A percentile compares a stretch with the other conserved stretches of the same genome.
These are phyloP conservation scores for Tiphia femorata DNA, from an alignment of 2,888 invertebrate genomes.

Conservation along the genomic window DNA sequence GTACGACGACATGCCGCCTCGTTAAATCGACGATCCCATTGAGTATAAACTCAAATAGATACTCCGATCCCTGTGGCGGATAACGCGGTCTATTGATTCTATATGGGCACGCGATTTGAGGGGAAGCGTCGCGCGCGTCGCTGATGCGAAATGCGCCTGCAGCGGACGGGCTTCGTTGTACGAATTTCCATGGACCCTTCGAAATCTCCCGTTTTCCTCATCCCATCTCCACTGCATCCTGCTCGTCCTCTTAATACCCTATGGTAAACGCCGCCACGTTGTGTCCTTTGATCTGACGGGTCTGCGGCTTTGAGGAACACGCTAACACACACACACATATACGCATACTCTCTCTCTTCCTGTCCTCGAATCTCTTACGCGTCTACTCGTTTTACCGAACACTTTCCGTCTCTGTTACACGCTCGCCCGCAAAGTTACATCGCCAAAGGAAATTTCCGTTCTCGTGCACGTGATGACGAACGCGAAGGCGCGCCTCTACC, in stretches of 20 bases:
- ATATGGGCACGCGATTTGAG: conserved; percentile 4
- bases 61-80: too few species aligned
- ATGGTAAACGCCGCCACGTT: conserved; percentile 5
- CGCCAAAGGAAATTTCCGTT: conserved; percentile 32
- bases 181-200: conserved; percentile 21
- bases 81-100: background rate
- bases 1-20: too few species aligned
- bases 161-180: conserved; percentile 17
- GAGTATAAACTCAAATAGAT: too few species aligned
- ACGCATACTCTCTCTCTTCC: too few species aligned
- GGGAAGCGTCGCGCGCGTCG: conserved; percentile 6
- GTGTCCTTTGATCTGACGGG: conserved; percentile 29
- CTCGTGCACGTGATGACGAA: background rate
- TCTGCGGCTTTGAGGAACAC: conserved; percentile 24
- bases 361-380: too few species aligned
- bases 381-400: too few species aligned
- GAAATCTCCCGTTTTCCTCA: background rate
- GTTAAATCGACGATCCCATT: too few species aligned
- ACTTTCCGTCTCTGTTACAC: too few species aligned
- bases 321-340: conserved; percentile 19
- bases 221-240: background rate
- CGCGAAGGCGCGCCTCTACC: conserved; percentile 20
- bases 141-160: conserved; percentile 14
- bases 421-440: conserved; percentile 8
- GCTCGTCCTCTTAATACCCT: conserved; percentile 5